phyloP scores from a whole-genome alignment of 2,113 vertebrate species.

The Brachyistius frenatus region DNA sequence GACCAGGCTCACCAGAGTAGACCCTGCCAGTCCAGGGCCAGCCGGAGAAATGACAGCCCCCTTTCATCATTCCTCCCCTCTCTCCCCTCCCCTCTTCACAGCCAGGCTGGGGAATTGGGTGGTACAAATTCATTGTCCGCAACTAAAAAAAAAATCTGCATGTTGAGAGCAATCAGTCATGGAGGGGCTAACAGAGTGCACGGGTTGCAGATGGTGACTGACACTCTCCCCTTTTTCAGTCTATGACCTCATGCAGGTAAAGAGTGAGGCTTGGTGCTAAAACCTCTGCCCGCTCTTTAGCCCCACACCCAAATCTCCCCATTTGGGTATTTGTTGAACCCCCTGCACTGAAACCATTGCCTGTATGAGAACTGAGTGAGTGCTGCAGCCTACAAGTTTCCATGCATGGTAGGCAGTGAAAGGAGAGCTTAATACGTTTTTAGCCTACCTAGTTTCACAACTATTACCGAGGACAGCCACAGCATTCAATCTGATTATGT shows the following conservation, averaged over 20 bases:
- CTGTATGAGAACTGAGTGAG: conserved; percentile 33
- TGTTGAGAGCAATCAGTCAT: conserved; percentile 47
- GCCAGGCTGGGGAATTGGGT: conserved; percentile 4
- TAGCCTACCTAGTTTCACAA: conserved; percentile 23
- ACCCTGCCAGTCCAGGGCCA: conserved; percentile 61
- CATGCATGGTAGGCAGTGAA: conserved; percentile 55
- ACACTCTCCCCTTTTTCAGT: conserved; percentile 46
- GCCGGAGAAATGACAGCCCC: conserved; percentile 62
- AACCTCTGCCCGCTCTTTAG: conserved; percentile 38
- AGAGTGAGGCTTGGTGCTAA: conserved; percentile 31
- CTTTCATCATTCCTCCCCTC: conserved; percentile 36
- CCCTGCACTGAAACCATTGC: conserved; percentile 60
- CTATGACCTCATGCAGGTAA: conserved; percentile 70
- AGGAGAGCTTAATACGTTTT: conserved; percentile 36
- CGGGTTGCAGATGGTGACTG: conserved; percentile 37
- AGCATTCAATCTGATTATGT: not conserved
- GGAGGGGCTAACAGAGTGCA: conserved; percentile 10
- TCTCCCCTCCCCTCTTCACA: conserved; percentile 15
- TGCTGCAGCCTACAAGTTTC: conserved; percentile 56
- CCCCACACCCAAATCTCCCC: conserved; percentile 54
- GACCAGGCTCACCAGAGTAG: conserved; percentile 63
- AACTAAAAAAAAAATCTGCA: conserved; percentile 49
- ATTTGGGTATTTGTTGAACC: conserved; percentile 66
- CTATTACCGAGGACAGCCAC: conserved; percentile 1
- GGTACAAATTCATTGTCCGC: conserved; percentile 47